These are phyloP conservation scores for Diorhabda sublineata DNA, from an alignment of 1,140 invertebrate genomes.

Conservation along the genomic window DNA sequence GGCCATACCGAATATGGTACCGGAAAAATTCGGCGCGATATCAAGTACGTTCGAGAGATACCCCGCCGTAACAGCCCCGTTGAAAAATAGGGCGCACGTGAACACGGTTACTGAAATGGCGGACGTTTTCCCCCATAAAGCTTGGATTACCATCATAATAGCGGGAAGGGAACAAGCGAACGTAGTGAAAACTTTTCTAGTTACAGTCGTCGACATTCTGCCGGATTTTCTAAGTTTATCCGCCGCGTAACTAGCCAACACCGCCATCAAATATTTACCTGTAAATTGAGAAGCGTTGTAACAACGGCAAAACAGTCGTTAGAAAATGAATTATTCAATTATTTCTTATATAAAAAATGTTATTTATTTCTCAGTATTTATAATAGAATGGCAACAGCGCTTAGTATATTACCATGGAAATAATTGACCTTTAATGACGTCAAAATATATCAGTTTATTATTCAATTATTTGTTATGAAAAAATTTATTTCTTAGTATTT, in stretches of 20 bases:
- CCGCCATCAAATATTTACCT: constrained; percentile 79
- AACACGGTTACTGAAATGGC: constrained; percentile 68
- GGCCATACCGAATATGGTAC: constrained; percentile 85
- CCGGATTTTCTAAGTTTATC: constrained; percentile 62
- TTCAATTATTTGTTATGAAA: too few relatives aligned
- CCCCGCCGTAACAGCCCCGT: constrained; percentile 80
- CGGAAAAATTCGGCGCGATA: constrained; percentile 86
- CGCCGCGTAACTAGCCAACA: constrained; percentile 63
- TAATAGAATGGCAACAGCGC: too few relatives aligned
- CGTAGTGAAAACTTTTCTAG: constrained; percentile 64
- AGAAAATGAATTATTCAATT: too few relatives aligned
- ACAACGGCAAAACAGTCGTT: too few relatives aligned
- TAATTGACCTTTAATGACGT: too few relatives aligned
- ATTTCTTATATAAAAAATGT: too few relatives aligned
- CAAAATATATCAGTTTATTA: too few relatives aligned
- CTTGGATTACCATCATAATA: constrained; percentile 65
- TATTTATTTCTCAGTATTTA: too few relatives aligned
- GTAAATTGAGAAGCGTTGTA: constrained; percentile 10
- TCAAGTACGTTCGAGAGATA: constrained; percentile 85
- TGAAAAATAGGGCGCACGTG: constrained; percentile 72
- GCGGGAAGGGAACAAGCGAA: constrained; percentile 60
- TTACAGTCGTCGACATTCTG: constrained; percentile 64
- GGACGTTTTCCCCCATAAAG: constrained; percentile 65
- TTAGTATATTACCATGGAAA: too few relatives aligned
- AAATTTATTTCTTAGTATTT: too few relatives aligned